These are phyloP conservation scores for Bicyclus anynana DNA, from an alignment of 1,140 invertebrate genomes.

Conservation along the genomic window DNA sequence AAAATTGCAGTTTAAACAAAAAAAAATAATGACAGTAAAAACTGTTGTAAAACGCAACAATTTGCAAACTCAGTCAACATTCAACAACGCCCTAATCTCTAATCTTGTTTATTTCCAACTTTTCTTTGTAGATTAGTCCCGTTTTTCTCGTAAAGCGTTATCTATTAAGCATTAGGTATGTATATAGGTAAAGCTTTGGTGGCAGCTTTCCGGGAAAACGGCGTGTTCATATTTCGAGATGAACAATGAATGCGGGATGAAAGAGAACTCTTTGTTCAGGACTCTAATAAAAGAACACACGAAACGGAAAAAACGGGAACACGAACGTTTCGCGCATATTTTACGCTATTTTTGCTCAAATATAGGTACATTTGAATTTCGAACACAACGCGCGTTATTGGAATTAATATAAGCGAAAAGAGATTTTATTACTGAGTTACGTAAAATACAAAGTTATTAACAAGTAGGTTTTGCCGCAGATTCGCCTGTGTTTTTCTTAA, in stretches of 20 bases:
- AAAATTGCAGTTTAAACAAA: no score
- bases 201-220: slow-evolving; percentile 11
- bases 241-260: slow-evolving; percentile 19
- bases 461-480: no score
- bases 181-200: not conserved
- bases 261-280: slow-evolving; percentile 20
- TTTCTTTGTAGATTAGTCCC: not conserved
- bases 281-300: slow-evolving; percentile 18
- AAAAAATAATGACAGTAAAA: no score
- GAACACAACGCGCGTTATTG: not conserved
- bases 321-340: slow-evolving; percentile 16
- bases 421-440: no score
- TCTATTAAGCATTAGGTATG: not conserved
- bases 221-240: slow-evolving; percentile 13
- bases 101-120: no score
- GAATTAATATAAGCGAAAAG: not conserved
- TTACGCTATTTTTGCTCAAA: not conserved
- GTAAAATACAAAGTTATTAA: no score
- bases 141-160: not conserved
- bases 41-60: no score
- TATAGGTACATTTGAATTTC: no score
- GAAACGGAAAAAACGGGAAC: slow-evolving; percentile 16
- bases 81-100: no score
- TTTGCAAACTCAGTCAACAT: no score
- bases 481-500: no score